Base-by-base conservation (phyloP, 2,113 vertebrate species). In the Elephantulus edwardii region DNA sequence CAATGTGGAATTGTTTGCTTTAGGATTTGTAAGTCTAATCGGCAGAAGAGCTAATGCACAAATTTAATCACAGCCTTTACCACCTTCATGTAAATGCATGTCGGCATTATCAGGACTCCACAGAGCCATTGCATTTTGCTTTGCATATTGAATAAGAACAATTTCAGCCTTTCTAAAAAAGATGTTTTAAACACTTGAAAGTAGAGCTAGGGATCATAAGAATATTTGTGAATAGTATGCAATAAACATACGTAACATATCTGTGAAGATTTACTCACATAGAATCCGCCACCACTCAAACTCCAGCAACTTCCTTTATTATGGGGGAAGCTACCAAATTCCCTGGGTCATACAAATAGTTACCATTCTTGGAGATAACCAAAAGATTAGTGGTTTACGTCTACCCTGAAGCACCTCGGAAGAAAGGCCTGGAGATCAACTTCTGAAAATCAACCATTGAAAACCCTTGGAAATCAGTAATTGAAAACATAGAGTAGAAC, bases 71-170 rank as follows among this genome's bases (percentile, higher is more conserved):
- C 12, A 35, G 72, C 56, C 58, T 33, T 77, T 6, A 20, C n/a
- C 52, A 46, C 88, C 83, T 80, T 66, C 60, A 68, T 72, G 8
- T 79, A 85, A 76, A 44, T 58, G n/a, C 75, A 83, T 76, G 46
- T 79, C 48, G 90, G 28, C 50, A 22, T 75, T n/a, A 52, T 70
- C 91, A 52, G 64, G n/a, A 93, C 87, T 58, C 83, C 33, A 52
- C 50, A 86, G 74, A 80, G 64, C n/a, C 44, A 28, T 70, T 93
- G 54, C 64, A 66, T 85, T 93, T 88, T 88, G 28, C 74, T 91
- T 94, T 50, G 16, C 35, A 42, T 90, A 40, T 52, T 88, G 30
- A 85, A 74, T 77, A 48, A 92, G 60, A 89, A 62, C 35, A 80
- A 79, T 20, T 75, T 70, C 77, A 54, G 52, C 13, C 8, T 84